These are phyloP conservation scores for Mandrillus leucophaeus DNA, from an alignment of 2,113 vertebrate species.

Conservation along the genomic window DNA sequence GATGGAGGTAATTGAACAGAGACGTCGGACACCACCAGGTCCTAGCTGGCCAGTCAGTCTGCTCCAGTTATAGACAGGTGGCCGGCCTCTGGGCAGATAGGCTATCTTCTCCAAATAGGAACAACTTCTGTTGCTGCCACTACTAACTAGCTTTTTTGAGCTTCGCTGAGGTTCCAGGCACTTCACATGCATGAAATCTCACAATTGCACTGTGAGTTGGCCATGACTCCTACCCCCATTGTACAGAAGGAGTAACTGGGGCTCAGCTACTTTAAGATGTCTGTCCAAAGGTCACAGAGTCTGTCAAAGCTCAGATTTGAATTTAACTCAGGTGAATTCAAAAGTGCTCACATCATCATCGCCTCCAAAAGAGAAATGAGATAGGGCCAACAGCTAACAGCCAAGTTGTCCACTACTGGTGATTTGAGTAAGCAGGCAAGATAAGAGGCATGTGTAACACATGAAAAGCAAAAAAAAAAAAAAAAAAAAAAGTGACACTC, in stretches of 20 bases:
- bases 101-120: background rate
- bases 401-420: background rate
- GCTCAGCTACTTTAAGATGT: background rate
- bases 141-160: background rate
- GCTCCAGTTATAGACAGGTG: conserved; percentile 5
- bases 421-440: background rate
- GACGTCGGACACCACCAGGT: conserved; percentile 60
- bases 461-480: background rate
- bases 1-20: conserved; percentile 89
- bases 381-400: accelerated
- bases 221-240: background rate
- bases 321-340: background rate
- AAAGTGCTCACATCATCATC: background rate
- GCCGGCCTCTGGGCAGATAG: background rate
- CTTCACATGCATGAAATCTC: background rate
- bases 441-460: background rate
- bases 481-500: too few species aligned
- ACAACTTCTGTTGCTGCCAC: background rate
- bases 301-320: background rate
- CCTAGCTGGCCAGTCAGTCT: conserved; percentile 27
- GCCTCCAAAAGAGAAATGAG: background rate
- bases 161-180: background rate
- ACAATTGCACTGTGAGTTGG: accelerated
- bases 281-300: background rate
- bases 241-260: background rate